phyloP scores from a whole-genome alignment of 2,888 invertebrate species.

The Aleiodes testaceus region DNA sequence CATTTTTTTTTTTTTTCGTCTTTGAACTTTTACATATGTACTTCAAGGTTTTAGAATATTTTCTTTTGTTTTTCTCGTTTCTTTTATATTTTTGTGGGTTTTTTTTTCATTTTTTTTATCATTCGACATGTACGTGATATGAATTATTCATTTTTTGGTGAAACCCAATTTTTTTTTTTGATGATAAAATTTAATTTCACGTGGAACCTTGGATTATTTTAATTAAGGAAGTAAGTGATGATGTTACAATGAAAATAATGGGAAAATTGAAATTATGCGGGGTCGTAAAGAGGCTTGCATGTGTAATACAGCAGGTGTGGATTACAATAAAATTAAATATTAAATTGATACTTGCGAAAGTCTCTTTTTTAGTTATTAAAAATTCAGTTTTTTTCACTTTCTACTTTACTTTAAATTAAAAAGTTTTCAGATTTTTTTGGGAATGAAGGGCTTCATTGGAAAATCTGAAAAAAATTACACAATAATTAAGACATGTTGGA shows the following conservation, averaged over 20 bases:
- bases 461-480: too few relatives aligned
- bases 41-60: conserved; percentile 33
- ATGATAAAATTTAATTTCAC: conserved; percentile 6
- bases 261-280: not conserved
- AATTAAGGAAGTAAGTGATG: conserved; percentile 24
- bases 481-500: too few relatives aligned
- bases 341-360: too few relatives aligned
- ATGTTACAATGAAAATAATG: conserved; percentile 10
- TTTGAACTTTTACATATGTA: conserved; percentile 34
- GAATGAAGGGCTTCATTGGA: too few relatives aligned
- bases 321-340: conserved; percentile 7
- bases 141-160: conserved; percentile 26
- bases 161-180: conserved; percentile 25
- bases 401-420: too few relatives aligned
- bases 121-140: conserved; percentile 25
- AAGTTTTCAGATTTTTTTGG: too few relatives aligned
- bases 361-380: too few relatives aligned
- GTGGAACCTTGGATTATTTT: conserved; percentile 15
- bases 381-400: too few relatives aligned
- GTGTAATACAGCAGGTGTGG: conserved; percentile 18
- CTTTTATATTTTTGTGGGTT: not conserved
- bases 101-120: conserved; percentile 5
- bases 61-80: conserved; percentile 19
- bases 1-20: conserved; percentile 25
- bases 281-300: conserved; percentile 7